Conservation (phyloP, 2,888 invertebrate species). For the Phyto melanocephala region DNA sequence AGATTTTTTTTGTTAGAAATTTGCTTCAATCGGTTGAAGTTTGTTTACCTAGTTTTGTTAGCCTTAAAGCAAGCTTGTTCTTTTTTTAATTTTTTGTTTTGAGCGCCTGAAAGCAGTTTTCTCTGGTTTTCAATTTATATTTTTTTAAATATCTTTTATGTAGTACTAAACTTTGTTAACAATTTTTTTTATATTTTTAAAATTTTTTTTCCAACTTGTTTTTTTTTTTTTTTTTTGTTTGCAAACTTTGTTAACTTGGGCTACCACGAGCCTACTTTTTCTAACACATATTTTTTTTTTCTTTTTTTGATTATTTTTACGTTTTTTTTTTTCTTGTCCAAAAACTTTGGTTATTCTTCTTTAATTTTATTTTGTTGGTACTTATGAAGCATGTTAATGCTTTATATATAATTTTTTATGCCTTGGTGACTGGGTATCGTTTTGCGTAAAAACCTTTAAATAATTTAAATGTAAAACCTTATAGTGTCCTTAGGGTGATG, state of each 20-base stretch:
- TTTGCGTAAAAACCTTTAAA: constrained; percentile 43
- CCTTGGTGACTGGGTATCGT: neutral
- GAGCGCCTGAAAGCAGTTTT: neutral
- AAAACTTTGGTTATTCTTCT: neutral
- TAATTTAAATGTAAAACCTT: constrained; percentile 32
- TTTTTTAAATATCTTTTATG: neutral
- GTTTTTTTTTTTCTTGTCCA: neutral
- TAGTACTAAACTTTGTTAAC: neutral
- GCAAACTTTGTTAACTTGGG: neutral
- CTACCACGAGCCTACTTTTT: neutral
- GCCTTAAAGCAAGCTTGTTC: neutral
- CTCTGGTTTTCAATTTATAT: neutral
- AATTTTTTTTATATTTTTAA: neutral
- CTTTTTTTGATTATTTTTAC: neutral
- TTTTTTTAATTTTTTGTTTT: neutral
- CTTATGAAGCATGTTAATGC: constrained; percentile 36
- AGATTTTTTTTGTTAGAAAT: neutral
- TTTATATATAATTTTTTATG: neutral
- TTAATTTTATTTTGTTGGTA: constrained; percentile 1
- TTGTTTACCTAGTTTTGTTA: neutral
- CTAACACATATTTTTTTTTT: neutral
- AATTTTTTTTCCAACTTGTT: neutral
- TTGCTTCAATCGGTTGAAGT: neutral
- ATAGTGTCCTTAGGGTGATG: constrained; percentile 30
- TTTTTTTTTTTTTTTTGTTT: neutral